Conservation (phyloP, 2,113 vertebrate species). For the Urocynchramus pylzowi region DNA sequence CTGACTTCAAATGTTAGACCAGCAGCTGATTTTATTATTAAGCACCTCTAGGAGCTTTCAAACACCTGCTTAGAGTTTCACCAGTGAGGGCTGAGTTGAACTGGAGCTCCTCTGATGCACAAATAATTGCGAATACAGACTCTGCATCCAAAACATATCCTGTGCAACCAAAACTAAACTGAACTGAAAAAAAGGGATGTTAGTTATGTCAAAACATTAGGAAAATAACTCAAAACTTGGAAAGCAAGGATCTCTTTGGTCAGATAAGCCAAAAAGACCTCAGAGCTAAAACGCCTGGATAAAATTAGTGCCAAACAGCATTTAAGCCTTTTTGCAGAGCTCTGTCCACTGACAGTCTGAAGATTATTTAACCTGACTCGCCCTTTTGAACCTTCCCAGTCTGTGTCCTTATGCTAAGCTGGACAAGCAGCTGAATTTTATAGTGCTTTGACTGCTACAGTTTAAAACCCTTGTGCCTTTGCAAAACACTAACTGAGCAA, state of each 20-base stretch:
- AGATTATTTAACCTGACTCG: background rate
- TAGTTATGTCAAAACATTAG: background rate
- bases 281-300: background rate
- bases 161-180: background rate
- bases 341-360: background rate
- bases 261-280: background rate
- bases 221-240: background rate
- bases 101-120: background rate
- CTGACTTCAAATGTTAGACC: background rate
- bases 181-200: rapidly evolving
- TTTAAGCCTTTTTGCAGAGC: background rate
- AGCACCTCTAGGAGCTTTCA: background rate
- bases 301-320: background rate
- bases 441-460: background rate
- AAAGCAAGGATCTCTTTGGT: background rate
- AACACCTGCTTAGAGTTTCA: background rate
- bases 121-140: background rate
- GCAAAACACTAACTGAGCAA: background rate
- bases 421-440: background rate
- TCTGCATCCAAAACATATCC: background rate
- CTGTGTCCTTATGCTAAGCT: background rate
- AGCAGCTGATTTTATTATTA: background rate
- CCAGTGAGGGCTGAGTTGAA: background rate
- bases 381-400: background rate
- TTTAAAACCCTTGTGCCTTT: background rate